phyloP scores from a whole-genome alignment of 1,140 invertebrate genomes.

The Ceratina calcarata region DNA sequence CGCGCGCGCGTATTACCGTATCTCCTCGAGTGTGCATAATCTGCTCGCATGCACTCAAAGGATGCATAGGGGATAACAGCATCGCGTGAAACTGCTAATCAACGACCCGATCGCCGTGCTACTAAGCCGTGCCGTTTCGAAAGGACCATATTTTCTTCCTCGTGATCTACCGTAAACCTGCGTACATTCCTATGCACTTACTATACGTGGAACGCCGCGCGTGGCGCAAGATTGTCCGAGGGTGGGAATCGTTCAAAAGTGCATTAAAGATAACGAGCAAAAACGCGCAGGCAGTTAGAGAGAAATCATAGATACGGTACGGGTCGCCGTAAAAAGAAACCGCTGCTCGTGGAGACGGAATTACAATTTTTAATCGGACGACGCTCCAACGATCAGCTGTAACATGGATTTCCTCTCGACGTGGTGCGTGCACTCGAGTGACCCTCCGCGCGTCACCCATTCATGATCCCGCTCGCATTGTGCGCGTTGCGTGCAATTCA shows the following conservation, averaged over 20 bases:
- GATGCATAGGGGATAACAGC: neutral
- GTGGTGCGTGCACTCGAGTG: constrained; percentile 10
- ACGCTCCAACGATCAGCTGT: neutral
- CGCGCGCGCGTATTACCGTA: neutral
- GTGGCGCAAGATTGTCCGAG: neutral
- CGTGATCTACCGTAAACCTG: neutral
- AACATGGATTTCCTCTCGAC: constrained; percentile 35
- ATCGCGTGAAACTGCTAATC: constrained; percentile 28
- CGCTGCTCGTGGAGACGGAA: neutral
- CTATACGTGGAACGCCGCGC: neutral
- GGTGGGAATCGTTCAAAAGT: neutral
- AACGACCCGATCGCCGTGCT: neutral
- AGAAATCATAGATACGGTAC: neutral
- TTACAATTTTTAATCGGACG: constrained; percentile 36
- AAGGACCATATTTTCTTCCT: neutral
- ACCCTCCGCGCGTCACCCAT: constrained; percentile 32
- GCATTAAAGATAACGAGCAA: constrained; percentile 11
- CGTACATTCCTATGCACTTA: neutral
- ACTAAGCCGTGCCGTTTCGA: neutral
- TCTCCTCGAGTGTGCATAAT: constrained; percentile 37
- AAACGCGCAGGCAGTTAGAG: constrained; percentile 16
- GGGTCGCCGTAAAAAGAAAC: neutral
- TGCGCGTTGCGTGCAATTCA: constrained; percentile 35
- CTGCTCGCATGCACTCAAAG: constrained; percentile 34
- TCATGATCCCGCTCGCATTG: constrained; percentile 46